These are phyloP conservation scores for Gallinago jamesoni DNA, from an alignment of 2,113 vertebrate species.

Conservation along the genomic window DNA sequence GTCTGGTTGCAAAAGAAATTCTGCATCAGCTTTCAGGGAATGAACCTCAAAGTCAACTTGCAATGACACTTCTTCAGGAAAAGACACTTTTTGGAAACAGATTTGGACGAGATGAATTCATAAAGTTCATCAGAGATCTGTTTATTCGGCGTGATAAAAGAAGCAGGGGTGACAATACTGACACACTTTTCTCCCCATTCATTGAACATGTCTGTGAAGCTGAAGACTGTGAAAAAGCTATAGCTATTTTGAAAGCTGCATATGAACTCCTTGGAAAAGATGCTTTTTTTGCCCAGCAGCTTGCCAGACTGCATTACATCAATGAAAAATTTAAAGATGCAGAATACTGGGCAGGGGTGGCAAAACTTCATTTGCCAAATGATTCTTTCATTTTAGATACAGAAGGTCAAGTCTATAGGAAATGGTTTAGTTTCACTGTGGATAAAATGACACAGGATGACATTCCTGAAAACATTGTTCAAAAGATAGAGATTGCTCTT, in stretches of 20 bases:
- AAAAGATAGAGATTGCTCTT: slow-evolving; percentile 74
- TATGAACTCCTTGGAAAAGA: slow-evolving; percentile 76
- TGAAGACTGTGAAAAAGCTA: slow-evolving; percentile 70
- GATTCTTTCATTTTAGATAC: slow-evolving; percentile 85
- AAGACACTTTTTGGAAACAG: slow-evolving; percentile 76
- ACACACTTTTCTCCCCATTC: slow-evolving; percentile 80
- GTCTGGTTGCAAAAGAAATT: slow-evolving; percentile 83
- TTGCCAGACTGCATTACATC: slow-evolving; percentile 81
- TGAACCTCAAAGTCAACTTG: slow-evolving; percentile 74
- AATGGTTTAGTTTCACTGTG: slow-evolving; percentile 74
- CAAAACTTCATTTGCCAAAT: slow-evolving; percentile 66
- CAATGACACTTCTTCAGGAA: slow-evolving; percentile 74
- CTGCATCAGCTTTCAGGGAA: slow-evolving; percentile 74
- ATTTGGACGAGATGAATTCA: slow-evolving; percentile 77
- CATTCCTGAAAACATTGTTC: slow-evolving; percentile 25
- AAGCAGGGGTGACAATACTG: slow-evolving; percentile 76
- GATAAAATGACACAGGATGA: slow-evolving; percentile 53
- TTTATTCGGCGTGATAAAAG: slow-evolving; percentile 77
- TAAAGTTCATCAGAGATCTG: slow-evolving; percentile 77
- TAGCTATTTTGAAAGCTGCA: slow-evolving; percentile 70
- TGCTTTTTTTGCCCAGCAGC: slow-evolving; percentile 81
- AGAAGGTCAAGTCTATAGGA: slow-evolving; percentile 83
- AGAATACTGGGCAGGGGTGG: slow-evolving; percentile 74
- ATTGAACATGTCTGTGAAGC: slow-evolving; percentile 76
- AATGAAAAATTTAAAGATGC: slow-evolving; percentile 80